phyloP scores from a whole-genome alignment of 2,797 vertebrate genomes.

The Heliangelus exortis region DNA sequence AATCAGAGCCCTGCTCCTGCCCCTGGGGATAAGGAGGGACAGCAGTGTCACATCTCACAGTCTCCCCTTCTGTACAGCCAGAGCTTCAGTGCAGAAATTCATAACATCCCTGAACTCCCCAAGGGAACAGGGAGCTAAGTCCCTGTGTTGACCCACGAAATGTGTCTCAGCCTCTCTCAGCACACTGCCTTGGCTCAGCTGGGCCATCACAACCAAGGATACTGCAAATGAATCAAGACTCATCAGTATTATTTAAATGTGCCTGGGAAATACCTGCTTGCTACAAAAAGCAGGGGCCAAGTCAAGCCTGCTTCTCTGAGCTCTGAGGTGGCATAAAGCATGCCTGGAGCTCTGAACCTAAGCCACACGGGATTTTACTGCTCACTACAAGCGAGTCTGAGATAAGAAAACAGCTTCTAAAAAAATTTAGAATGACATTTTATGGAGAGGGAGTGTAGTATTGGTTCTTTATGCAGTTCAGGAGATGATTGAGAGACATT shows the following conservation, averaged over 20 bases:
- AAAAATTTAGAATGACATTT: background rate
- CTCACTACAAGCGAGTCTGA: background rate
- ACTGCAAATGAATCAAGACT: background rate
- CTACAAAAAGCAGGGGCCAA: background rate
- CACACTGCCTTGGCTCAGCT: background rate
- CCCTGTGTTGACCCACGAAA: background rate
- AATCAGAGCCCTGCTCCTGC: background rate
- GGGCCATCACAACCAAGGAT: accelerated
- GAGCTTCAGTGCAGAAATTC: background rate
- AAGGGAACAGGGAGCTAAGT: background rate
- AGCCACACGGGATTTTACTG: background rate
- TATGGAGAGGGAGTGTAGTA: background rate
- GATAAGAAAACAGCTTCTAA: background rate
- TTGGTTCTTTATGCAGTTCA: background rate
- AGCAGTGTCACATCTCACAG: background rate
- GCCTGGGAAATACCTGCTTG: background rate
- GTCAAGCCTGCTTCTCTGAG: background rate
- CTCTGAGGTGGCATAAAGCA: background rate
- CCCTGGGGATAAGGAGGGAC: accelerated
- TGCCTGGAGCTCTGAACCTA: background rate
- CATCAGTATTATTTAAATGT: background rate
- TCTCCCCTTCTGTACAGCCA: background rate
- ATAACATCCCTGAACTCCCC: accelerated
- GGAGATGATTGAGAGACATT: conserved; percentile 13
- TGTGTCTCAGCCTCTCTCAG: background rate